These are phyloP conservation scores for Cyprinodon variegatus DNA, from an alignment of 2,113 vertebrate species.

Conservation along the genomic window DNA sequence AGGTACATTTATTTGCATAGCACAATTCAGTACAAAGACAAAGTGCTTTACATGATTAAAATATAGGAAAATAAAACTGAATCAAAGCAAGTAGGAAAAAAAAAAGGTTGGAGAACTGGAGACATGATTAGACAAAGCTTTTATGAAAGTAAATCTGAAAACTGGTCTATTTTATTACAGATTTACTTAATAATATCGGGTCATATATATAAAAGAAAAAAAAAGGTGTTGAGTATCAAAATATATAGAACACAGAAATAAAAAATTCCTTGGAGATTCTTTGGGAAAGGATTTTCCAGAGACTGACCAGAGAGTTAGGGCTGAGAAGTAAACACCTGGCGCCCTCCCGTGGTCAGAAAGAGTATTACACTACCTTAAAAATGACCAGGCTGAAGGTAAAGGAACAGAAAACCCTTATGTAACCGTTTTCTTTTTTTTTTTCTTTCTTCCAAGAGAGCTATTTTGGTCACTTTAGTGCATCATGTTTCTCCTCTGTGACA, in stretches of 20 bases:
- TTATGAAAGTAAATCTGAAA: neutral
- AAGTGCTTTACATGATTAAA: no score
- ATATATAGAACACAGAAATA: constrained; percentile 5
- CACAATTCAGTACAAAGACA: no score
- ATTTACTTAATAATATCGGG: neutral
- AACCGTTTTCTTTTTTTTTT: constrained; percentile 48
- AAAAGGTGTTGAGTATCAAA: neutral
- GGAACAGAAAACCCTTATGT: constrained; percentile 75
- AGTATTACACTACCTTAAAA: constrained; percentile 25
- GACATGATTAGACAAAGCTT: neutral
- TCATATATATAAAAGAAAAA: neutral
- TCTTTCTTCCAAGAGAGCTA: constrained; percentile 52
- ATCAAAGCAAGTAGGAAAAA: no score
- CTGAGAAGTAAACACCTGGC: constrained; percentile 46
- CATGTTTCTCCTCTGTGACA: constrained; percentile 52
- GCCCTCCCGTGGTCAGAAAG: constrained; percentile 72
- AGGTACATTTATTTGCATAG: no score
- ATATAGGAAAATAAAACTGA: no score
- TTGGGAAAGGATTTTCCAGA: constrained; percentile 49
- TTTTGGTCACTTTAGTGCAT: constrained; percentile 72
- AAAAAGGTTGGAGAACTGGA: neutral
- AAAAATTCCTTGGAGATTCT: constrained; percentile 62
- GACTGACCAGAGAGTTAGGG: constrained; percentile 19
- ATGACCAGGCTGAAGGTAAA: constrained; percentile 76
- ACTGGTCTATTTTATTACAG: no score